Base-by-base conservation (phyloP, 2,888 invertebrate species). In the Blera fallax region DNA sequence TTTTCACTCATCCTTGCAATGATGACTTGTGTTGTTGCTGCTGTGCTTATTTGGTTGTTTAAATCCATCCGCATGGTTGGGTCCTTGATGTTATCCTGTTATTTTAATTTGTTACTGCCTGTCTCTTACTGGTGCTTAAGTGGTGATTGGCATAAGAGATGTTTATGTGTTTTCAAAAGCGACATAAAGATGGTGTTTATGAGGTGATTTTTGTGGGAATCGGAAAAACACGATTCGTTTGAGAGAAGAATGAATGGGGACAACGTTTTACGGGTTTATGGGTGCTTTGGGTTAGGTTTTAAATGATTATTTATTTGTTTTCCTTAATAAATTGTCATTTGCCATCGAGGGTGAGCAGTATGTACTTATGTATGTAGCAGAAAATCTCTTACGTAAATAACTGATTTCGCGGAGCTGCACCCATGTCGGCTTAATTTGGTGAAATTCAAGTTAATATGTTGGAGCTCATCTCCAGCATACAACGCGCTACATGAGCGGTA, bases 51-150 rank as follows among this genome's bases (percentile, higher is more conserved):
- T 85, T 64, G 80, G 79, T 69, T 84, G 74, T 81, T 85, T 85
- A 85, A 85, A 70, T 85, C 81, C 52, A 54, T 85, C 70, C 85
- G 81, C 85, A 80, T 77, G 80, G 76, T 48, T 81, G 81, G 48
- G 60, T 81, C 72, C 67, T 72, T 85, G 76, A 85, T 80, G 54
- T 80, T 80, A 80, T 85, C 77, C 65, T 72, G 80, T 77, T 80
- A 76, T 56, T 70, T 80, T 72, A 77, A 72, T 76, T 72, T 80
- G 65, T 52, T 64, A 32, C 64, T 43, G 21, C 40, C 40, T 70
- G 62, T 37, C 37, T 81, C 34, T 54, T 52, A 34, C 27, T 56
- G 27, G 40, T n/a, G 52, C 24, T 78, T 74, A 65, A 73, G 74
- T 85, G 84, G 84, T 79, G 70, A 69, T 84, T 84, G 80, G 29